Conservation (phyloP, 2,797 vertebrate species). For the Lophotriccus pileatus region DNA sequence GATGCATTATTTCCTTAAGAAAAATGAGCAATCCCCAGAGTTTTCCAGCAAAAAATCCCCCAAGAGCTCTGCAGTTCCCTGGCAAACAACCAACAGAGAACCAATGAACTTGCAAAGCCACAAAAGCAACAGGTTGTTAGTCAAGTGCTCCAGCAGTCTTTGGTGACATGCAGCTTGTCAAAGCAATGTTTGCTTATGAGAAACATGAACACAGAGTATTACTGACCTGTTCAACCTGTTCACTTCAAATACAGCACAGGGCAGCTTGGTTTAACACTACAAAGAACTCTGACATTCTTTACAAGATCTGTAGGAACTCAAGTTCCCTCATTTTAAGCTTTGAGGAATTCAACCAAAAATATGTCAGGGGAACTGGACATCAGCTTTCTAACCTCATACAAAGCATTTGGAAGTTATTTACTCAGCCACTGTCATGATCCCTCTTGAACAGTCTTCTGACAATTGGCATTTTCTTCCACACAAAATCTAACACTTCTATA, state of each 20-base stretch:
- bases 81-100: neutral
- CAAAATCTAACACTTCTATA: neutral
- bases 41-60: conserved; percentile 12
- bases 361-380: neutral
- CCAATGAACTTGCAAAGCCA: neutral
- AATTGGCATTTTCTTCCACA: neutral
- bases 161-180: neutral
- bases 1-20: neutral
- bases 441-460: neutral
- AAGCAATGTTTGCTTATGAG: neutral
- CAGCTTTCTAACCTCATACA: neutral
- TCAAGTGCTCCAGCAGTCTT: neutral
- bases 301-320: neutral
- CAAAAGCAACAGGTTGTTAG: neutral
- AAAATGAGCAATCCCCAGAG: neutral
- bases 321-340: neutral
- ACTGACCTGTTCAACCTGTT: neutral
- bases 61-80: neutral
- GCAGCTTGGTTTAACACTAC: neutral
- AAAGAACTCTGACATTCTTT: neutral
- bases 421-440: neutral
- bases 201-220: neutral
- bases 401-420: neutral
- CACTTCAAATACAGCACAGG: neutral
- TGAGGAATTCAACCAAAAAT: neutral